phyloP scores from a whole-genome alignment of 2,888 invertebrate genomes.

The Calameuta idolon region DNA sequence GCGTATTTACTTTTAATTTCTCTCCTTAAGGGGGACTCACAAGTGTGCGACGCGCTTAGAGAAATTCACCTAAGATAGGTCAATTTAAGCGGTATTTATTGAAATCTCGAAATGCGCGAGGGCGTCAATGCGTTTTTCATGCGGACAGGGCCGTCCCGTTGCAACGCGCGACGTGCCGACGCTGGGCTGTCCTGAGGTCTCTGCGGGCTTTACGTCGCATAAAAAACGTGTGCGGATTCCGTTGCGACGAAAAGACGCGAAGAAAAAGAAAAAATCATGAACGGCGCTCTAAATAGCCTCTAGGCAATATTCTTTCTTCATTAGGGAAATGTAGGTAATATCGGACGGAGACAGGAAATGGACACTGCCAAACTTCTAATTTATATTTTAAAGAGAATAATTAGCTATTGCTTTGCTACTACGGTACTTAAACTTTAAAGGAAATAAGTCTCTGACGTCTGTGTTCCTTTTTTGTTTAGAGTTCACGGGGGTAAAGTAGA shows the following conservation, averaged over 20 bases:
- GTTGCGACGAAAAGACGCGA: neutral
- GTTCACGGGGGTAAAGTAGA: neutral
- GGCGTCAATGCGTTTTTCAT: constrained; percentile 30
- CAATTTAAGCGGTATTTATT: constrained; percentile 41
- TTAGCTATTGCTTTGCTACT: constrained; percentile 23
- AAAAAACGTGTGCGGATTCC: too few species aligned
- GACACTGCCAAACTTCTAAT: constrained; percentile 61
- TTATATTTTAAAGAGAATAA: constrained; percentile 40
- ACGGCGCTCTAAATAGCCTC: constrained; percentile 15
- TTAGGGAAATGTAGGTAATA: constrained; percentile 26
- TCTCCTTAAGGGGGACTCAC: too few species aligned
- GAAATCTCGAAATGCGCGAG: constrained; percentile 29
- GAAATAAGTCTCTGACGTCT: constrained; percentile 26
- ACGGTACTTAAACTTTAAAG: constrained; percentile 8
- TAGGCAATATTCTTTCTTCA: constrained; percentile 25
- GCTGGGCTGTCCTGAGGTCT: too few species aligned
- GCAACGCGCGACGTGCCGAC: too few species aligned
- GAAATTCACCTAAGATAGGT: constrained; percentile 36
- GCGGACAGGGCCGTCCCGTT: constrained; percentile 21
- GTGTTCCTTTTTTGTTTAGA: constrained; percentile 20
- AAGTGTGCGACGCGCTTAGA: constrained; percentile 8
- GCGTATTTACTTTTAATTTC: too few species aligned
- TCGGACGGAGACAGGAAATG: constrained; percentile 39
- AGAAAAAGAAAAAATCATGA: too few species aligned
- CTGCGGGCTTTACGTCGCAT: too few species aligned